Conservation (phyloP, 35 echinoderm and acorn worm genomes). For the Hemicentrotus pulcherrimus region DNA sequence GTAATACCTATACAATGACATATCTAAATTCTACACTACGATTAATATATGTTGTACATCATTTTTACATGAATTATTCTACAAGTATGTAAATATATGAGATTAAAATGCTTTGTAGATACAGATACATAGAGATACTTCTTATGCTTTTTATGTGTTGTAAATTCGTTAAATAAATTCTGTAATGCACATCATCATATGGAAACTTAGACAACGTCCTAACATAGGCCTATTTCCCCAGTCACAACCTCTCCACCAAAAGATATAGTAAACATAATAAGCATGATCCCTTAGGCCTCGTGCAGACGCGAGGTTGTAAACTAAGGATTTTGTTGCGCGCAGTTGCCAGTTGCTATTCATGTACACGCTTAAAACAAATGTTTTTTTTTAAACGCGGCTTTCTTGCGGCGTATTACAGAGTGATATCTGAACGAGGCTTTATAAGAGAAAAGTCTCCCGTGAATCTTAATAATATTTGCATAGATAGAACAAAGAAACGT, state of each 20-base stretch:
- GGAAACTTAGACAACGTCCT: not conserved
- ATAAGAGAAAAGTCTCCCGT: not conserved
- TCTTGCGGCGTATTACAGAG: no score
- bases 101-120: not conserved
- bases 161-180: not conserved
- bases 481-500: not conserved
- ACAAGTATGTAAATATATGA: not conserved
- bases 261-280: not conserved
- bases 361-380: no score
- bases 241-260: not conserved
- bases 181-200: not conserved
- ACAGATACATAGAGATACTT: not conserved
- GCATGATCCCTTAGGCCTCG: not conserved
- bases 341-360: no score
- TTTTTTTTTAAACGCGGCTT: no score
- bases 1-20: not conserved
- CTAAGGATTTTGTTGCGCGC: no score
- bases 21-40: not conserved
- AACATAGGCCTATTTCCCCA: not conserved
- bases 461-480: not conserved
- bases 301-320: no score
- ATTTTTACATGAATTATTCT: not conserved
- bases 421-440: not conserved
- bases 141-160: not conserved
- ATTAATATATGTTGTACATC: not conserved